These are phyloP conservation scores for Antigone vipio DNA, from an alignment of 2,113 vertebrate species.

Conservation along the genomic window DNA sequence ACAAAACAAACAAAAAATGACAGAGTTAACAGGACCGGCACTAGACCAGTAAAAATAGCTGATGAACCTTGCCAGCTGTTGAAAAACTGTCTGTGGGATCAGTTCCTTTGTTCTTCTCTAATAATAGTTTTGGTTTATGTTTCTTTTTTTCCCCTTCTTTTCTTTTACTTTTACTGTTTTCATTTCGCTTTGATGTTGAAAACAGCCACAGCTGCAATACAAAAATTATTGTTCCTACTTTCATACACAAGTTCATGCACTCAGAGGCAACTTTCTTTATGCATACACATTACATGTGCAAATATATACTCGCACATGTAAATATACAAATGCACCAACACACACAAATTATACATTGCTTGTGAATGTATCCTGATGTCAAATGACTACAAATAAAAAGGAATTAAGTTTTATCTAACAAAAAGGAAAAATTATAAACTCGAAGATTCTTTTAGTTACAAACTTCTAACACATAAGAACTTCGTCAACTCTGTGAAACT, in stretches of 20 bases:
- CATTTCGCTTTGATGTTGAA: conserved; percentile 39
- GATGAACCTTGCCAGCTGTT: conserved; percentile 63
- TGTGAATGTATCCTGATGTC: background rate
- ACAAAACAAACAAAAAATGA: conserved; percentile 28
- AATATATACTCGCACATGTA: background rate
- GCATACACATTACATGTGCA: background rate
- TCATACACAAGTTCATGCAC: conserved; percentile 49
- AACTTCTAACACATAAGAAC: background rate
- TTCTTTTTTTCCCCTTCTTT: background rate
- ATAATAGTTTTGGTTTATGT: conserved; percentile 65
- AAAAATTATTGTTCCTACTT: conserved; percentile 52
- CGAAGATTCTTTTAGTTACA: background rate
- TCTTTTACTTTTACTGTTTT: conserved; percentile 65
- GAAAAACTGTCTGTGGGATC: conserved; percentile 52
- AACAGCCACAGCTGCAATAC: conserved; percentile 52
- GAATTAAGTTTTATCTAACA: background rate
- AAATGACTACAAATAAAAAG: background rate
- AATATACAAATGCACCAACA: background rate
- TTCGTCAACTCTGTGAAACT: background rate
- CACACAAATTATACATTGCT: background rate
- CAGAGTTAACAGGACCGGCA: conserved; percentile 24
- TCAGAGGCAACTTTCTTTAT: background rate
- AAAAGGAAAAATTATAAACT: background rate
- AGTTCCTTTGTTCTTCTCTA: conserved; percentile 68
- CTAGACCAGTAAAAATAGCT: conserved; percentile 54